These are phyloP conservation scores for Eidolon helvum DNA, from an alignment of 2,113 vertebrate species.

Conservation along the genomic window DNA sequence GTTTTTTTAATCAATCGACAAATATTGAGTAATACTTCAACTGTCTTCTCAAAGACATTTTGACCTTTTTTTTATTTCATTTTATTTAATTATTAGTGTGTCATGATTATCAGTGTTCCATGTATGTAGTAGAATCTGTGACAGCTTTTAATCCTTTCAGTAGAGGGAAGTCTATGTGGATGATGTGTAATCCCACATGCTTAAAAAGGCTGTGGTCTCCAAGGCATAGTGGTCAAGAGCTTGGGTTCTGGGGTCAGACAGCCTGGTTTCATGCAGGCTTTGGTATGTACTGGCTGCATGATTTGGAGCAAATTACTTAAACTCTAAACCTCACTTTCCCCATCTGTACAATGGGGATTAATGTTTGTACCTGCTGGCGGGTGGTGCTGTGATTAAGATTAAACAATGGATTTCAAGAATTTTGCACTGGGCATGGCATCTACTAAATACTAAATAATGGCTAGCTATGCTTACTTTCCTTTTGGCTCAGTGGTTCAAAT, in stretches of 20 bases:
- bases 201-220: neutral
- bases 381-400: neutral
- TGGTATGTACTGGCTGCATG: neutral
- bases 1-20: neutral
- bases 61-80: slow-evolving; percentile 43
- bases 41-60: slow-evolving; percentile 44
- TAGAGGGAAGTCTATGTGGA: neutral
- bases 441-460: neutral
- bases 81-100: slow-evolving; percentile 4
- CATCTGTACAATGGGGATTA: neutral
- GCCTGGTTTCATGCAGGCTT: neutral
- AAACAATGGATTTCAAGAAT: neutral
- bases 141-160: neutral
- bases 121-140: neutral
- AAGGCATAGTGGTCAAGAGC: neutral
- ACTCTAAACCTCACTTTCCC: neutral
- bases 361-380: neutral
- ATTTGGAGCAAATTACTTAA: neutral
- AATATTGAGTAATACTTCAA: slow-evolving; percentile 46
- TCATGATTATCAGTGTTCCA: neutral
- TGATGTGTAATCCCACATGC: neutral
- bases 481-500: neutral
- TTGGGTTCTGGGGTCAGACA: neutral
- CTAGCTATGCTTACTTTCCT: neutral
- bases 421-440: neutral